These are phyloP conservation scores for Cynoglossus semilaevis DNA, from an alignment of 2,113 vertebrate species.

Conservation along the genomic window DNA sequence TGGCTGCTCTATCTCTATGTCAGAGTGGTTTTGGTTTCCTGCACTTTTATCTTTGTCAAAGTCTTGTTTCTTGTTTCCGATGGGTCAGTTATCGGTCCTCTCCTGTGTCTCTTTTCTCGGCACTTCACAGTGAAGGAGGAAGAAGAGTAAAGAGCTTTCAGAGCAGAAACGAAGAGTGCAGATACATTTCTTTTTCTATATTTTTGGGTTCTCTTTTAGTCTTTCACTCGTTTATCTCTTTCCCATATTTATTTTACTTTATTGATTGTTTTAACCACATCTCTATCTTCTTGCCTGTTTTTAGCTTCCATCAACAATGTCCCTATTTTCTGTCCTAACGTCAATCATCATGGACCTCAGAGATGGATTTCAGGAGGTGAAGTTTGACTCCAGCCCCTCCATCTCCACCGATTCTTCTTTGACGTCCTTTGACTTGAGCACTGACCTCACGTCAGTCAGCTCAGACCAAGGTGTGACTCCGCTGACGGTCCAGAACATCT, in stretches of 20 bases:
- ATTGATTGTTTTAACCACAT: not conserved
- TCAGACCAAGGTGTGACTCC: constrained; percentile 52
- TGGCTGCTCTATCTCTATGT: too few relatives aligned
- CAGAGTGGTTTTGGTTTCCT: too few relatives aligned
- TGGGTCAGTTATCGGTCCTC: constrained; percentile 10
- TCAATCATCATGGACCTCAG: constrained; percentile 37
- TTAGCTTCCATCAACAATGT: not conserved
- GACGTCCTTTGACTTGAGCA: constrained; percentile 58
- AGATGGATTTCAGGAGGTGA: constrained; percentile 12
- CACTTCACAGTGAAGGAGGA: constrained; percentile 12
- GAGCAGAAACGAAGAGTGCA: not conserved
- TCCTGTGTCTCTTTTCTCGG: not conserved
- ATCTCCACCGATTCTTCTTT: constrained; percentile 56
- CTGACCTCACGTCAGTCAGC: constrained; percentile 62
- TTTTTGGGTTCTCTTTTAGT: not conserved
- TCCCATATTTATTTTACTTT: not conserved
- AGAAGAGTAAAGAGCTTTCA: constrained; percentile 9
- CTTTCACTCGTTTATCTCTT: not conserved
- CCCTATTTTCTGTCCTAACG: not conserved
- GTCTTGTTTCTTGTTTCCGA: constrained; percentile 15
- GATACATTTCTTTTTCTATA: not conserved
- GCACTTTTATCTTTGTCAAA: not conserved
- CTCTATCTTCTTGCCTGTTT: not conserved
- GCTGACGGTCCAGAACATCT: constrained; percentile 1
- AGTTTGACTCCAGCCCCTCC: constrained; percentile 41